phyloP scores from a whole-genome alignment of 2,113 vertebrate species.

The Ovibos moschatus region DNA sequence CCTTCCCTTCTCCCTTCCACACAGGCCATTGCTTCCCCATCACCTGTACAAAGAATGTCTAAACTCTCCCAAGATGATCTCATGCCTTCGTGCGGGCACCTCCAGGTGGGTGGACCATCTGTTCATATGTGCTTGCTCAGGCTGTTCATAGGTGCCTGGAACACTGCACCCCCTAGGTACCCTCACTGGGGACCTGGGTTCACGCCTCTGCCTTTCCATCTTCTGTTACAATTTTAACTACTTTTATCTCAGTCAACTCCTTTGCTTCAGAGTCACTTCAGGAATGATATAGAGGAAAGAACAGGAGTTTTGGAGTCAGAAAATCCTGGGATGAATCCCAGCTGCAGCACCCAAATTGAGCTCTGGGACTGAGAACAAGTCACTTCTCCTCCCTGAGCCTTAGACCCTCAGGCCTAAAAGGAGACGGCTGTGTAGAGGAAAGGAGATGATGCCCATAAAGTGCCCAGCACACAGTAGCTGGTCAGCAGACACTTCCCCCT shows the following conservation, averaged over 20 bases:
- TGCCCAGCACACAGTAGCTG: background rate
- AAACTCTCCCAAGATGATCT: background rate
- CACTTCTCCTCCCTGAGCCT: background rate
- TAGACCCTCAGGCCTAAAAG: background rate
- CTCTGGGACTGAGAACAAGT: background rate
- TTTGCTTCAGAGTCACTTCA: background rate
- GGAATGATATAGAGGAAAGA: background rate
- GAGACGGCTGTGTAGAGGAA: background rate
- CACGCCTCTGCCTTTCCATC: background rate
- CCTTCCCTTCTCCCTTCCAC: background rate
- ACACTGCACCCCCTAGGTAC: fast-evolving
- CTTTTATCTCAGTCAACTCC: background rate
- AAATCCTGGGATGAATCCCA: background rate
- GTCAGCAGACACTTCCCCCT: background rate
- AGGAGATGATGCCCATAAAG: background rate
- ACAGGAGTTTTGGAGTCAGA: background rate
- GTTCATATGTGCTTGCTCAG: too few species aligned
- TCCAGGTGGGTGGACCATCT: background rate
- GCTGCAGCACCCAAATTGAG: background rate
- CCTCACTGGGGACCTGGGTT: background rate
- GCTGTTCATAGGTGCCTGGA: fast-evolving
- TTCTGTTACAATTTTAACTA: background rate
- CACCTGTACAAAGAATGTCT: background rate
- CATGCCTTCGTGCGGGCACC: fast-evolving
- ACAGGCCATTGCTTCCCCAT: background rate